Evolutionary conservation across 2,797 vertebrate species (phyloP), one percentile per base, ranked within the genome.

Genomic region (Coranthus polyacanthus): DNA sequence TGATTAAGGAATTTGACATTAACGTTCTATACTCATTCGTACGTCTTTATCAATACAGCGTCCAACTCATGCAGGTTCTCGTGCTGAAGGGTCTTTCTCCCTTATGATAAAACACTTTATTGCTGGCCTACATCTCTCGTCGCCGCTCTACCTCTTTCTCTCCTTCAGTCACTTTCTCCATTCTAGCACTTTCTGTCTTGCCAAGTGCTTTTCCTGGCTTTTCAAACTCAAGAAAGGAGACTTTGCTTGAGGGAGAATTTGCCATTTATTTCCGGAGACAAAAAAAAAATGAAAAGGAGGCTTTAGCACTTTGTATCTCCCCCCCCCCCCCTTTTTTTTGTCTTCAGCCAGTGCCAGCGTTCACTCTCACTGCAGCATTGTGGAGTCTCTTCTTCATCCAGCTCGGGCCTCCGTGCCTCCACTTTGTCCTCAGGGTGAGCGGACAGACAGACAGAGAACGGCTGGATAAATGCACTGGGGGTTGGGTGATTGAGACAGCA

Each of bases 201-300:
- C 75, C 69, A 74, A 86, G 52, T 76, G 77, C 71, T 72, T 90
- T 39, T 16, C 54, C 22, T 86, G 81, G 78, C 85, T 88, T 88
- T 88, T 88, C 82, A 86, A 29, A 77, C 73, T 68, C 52, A 65
- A 81, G 63, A 86, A 79, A 79, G 64, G 69, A 84, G 72, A 82
- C 64, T 81, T 86, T 76, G 89, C 92, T 93, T 53, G 54, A 79
- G 91, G 91, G 89, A 44, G 53, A 92, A 84, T 85, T 77, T 88
- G 83, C 85, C 88, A 92, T 92, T 93, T 89, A 88, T 88, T 85
- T 86, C 43, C 9, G 2, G 70, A 86, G 75, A 88, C 79, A 72
- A 82, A 85, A 83, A 79, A 80, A 29, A 29, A 29, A 78, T 60
- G 43, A 74, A 89, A 85, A 73, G 75, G 58, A 17, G 47, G 81